A percentile compares a stretch with the other conserved stretches of the same genome.
phyloP scores from a whole-genome alignment of 2,888 invertebrate species.

The Hipparchia sbordonii region DNA sequence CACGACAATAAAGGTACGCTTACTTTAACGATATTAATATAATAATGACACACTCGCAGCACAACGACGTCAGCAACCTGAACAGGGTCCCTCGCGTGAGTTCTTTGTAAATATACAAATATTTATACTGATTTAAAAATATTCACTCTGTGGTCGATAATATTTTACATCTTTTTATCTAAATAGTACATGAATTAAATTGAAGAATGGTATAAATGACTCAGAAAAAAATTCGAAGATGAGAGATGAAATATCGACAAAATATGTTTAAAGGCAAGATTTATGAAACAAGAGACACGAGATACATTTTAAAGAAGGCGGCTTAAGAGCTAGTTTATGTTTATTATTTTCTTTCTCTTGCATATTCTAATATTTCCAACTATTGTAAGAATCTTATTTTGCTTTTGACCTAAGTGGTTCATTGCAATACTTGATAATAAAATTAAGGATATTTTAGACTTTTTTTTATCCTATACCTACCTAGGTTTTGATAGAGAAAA shows the following conservation, averaged over 20 bases:
- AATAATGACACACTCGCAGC: neutral
- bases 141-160: slow-evolving; percentile 54
- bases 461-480: too few species aligned
- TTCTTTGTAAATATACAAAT: slow-evolving; percentile 49
- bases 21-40: neutral
- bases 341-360: too few species aligned
- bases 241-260: neutral
- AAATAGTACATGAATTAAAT: neutral
- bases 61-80: neutral
- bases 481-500: too few species aligned
- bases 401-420: too few species aligned
- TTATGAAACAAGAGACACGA: neutral
- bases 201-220: neutral
- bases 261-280: neutral
- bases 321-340: neutral
- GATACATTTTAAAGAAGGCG: neutral
- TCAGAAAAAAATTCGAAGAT: neutral
- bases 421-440: too few species aligned
- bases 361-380: too few species aligned
- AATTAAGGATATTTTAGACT: too few species aligned
- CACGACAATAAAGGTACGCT: neutral
- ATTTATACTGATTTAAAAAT: slow-evolving; percentile 56
- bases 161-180: slow-evolving; percentile 28
- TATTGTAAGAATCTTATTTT: too few species aligned
- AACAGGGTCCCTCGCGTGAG: too few species aligned